Evolutionary conservation across 2,888 invertebrate species (phyloP).

Genomic region (Eupithecia insigniata): DNA sequence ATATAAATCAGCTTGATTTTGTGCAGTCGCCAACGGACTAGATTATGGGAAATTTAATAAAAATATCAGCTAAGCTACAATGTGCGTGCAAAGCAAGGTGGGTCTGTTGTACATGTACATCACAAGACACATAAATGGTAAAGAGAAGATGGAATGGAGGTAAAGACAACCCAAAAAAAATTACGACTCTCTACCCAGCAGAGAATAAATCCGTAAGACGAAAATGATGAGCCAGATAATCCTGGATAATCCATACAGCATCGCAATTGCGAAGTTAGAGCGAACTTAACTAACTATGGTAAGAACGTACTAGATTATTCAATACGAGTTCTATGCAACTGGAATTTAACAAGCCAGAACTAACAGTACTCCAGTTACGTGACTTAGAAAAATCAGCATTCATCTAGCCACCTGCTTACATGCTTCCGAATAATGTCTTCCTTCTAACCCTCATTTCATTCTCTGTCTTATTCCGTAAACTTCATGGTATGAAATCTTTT

Average conservation of each 20-base stretch:
- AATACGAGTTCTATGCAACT: conserved; percentile 42
- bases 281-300: conserved; percentile 13
- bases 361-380: conserved; percentile 70
- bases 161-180: no score
- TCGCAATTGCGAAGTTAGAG: neutral
- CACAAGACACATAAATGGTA: neutral
- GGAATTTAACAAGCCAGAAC: conserved; percentile 44
- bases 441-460: conserved; percentile 25
- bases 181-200: neutral
- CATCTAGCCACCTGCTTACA: conserved; percentile 45
- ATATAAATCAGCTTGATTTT: no score
- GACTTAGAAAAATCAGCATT: conserved; percentile 67
- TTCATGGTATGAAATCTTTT: conserved; percentile 25
- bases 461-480: conserved; percentile 19
- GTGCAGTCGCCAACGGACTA: no score
- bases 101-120: neutral
- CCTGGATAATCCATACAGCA: no score
- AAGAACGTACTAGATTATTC: conserved; percentile 23
- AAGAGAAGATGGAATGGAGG: no score
- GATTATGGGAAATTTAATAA: neutral
- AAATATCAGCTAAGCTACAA: no score
- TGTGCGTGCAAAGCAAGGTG: no score
- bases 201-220: neutral
- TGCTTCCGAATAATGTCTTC: conserved; percentile 36
- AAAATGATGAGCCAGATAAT: neutral